Conservation (phyloP, 1,140 invertebrate species). For the Drosophila malerkotliana region DNA sequence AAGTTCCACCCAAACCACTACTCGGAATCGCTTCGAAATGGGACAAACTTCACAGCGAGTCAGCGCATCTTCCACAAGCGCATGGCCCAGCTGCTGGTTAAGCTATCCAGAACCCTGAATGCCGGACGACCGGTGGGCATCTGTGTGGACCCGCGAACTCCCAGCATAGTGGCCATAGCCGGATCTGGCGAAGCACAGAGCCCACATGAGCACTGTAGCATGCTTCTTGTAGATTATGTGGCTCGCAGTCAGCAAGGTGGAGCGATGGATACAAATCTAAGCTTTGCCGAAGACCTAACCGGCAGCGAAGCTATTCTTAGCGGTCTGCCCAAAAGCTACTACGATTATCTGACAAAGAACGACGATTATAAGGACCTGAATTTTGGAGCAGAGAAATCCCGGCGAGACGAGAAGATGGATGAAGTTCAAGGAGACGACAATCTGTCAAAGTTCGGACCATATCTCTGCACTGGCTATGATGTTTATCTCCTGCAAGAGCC, state of each 20-base stretch:
- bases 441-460: slow-evolving; percentile 86
- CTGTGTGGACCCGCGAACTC: slow-evolving; percentile 88
- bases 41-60: slow-evolving; percentile 86
- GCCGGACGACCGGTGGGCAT: slow-evolving; percentile 85
- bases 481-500: slow-evolving; percentile 93
- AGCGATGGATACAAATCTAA: slow-evolving; percentile 85
- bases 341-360: slow-evolving; percentile 53
- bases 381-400: slow-evolving; percentile 63
- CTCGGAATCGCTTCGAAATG: slow-evolving; percentile 87
- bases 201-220: slow-evolving; percentile 93
- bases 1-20: slow-evolving; percentile 93
- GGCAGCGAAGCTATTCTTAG: slow-evolving; percentile 28
- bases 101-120: slow-evolving; percentile 58
- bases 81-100: slow-evolving; percentile 85
- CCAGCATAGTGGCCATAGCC: slow-evolving; percentile 88
- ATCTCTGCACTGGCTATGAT: slow-evolving; percentile 96
- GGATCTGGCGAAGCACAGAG: slow-evolving; percentile 86
- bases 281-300: slow-evolving; percentile 40
- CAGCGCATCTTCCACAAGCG: slow-evolving; percentile 86
- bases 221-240: slow-evolving; percentile 94
- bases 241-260: slow-evolving; percentile 93
- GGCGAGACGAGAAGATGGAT: slow-evolving; percentile 43
- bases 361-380: slow-evolving; percentile 39
- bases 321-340: slow-evolving; percentile 55
- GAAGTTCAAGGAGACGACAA: slow-evolving; percentile 53